phyloP scores from a whole-genome alignment of 2,113 vertebrate genomes.

The Paramormyrops kingsleyae region DNA sequence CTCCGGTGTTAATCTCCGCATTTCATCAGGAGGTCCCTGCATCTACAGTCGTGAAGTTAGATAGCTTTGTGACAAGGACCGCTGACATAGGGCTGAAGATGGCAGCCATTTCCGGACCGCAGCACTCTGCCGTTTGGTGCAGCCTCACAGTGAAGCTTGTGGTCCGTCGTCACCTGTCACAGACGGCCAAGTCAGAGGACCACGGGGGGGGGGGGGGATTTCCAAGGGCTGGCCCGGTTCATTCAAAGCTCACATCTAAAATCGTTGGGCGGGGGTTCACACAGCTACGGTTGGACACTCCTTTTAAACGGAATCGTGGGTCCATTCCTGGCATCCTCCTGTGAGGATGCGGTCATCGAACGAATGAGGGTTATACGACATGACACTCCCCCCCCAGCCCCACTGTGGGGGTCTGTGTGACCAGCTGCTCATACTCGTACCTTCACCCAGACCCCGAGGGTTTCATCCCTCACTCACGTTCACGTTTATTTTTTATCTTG shows the following conservation, averaged over 20 bases:
- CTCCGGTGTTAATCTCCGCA: background rate
- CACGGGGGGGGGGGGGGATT: background rate
- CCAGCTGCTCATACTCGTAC: background rate
- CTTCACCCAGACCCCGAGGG: background rate
- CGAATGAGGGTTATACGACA: background rate
- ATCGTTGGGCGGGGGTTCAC: background rate
- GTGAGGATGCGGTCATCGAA: background rate
- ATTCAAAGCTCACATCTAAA: background rate
- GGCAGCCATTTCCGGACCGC: background rate
- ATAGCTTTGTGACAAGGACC: background rate
- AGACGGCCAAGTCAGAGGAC: background rate
- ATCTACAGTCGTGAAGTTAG: background rate
- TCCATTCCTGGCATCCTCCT: background rate
- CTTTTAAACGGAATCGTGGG: background rate
- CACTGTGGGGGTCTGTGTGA: background rate
- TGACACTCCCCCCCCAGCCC: background rate
- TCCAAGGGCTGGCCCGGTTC: background rate
- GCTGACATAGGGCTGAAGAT: background rate
- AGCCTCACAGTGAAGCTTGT: background rate
- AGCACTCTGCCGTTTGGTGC: background rate
- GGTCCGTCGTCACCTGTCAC: background rate
- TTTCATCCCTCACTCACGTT: background rate
- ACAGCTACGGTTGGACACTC: background rate
- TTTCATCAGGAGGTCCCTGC: background rate
- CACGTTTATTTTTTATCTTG: background rate